Evolutionary conservation across 2,888 invertebrate genomes (phyloP).

Genomic region (Acanthosoma haemorrhoidale): DNA sequence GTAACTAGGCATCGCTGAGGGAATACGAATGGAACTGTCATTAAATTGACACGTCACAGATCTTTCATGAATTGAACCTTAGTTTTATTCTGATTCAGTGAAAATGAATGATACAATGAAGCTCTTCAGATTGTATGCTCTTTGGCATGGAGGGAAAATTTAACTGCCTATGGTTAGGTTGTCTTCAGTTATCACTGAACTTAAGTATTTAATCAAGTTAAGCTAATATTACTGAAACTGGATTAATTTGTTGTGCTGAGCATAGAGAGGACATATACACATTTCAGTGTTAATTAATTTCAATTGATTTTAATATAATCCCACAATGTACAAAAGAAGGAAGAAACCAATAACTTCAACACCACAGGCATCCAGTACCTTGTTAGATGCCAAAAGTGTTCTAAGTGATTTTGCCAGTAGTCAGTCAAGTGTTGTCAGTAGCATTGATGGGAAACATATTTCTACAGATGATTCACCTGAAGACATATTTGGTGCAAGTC

Average conservation of each 20-base stretch:
- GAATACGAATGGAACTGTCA: no score
- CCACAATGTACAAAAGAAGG: slow-evolving; percentile 19
- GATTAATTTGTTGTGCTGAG: neutral
- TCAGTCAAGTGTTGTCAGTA: slow-evolving; percentile 14
- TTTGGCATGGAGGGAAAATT: slow-evolving; percentile 11
- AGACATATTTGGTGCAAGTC: slow-evolving; percentile 19
- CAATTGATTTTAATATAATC: neutral
- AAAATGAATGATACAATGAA: no score
- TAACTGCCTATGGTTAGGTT: no score
- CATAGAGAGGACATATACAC: neutral
- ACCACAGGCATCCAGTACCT: slow-evolving; percentile 12
- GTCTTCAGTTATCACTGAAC: no score
- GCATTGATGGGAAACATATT: neutral
- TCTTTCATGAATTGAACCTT: no score
- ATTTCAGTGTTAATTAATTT: no score
- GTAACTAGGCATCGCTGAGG: no score
- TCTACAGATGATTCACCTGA: slow-evolving; percentile 18
- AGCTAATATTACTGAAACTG: neutral
- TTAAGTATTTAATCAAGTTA: neutral
- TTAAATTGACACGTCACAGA: no score
- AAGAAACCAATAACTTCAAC: slow-evolving; percentile 3
- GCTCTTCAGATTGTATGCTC: no score
- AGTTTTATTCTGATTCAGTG: no score
- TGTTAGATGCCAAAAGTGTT: neutral
- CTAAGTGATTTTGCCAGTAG: neutral